Conservation (phyloP, 2,888 invertebrate genomes). For the Brachyptera risi region DNA sequence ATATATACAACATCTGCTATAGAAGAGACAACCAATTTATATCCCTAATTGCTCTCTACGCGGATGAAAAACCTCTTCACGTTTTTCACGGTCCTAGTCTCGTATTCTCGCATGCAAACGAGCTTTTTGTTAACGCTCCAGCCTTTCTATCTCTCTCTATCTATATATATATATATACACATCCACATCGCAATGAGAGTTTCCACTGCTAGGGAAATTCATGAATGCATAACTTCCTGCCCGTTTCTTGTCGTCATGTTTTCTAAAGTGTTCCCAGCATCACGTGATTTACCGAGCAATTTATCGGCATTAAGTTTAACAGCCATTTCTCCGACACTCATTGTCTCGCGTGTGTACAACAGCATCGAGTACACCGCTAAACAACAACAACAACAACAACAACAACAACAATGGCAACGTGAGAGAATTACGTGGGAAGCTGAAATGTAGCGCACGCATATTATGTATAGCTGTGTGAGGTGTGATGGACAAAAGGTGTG, state of each 20-base stretch:
- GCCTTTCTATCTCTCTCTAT: neutral
- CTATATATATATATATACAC: neutral
- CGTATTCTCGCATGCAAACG: neutral
- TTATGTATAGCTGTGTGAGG: too few relatives aligned
- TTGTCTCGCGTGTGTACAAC: neutral
- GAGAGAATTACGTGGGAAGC: too few relatives aligned
- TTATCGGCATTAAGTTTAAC: neutral
- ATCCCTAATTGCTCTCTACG: neutral
- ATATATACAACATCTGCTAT: neutral
- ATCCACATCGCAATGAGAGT: neutral
- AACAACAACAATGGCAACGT: too few relatives aligned
- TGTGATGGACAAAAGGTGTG: too few relatives aligned
- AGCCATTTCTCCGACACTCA: neutral
- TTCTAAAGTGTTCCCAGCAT: neutral
- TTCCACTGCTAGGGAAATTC: too few relatives aligned
- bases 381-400: too few relatives aligned
- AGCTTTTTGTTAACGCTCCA: neutral
- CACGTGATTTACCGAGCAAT: neutral
- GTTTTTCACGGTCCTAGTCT: neutral
- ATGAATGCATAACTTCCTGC: neutral
- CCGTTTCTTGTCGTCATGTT: neutral
- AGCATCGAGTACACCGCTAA: neutral
- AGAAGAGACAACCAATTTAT: neutral
- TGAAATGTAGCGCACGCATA: too few relatives aligned
- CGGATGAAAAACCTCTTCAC: neutral